phyloP scores from a whole-genome alignment of 2,797 vertebrate genomes.

The Natrix natrix region DNA sequence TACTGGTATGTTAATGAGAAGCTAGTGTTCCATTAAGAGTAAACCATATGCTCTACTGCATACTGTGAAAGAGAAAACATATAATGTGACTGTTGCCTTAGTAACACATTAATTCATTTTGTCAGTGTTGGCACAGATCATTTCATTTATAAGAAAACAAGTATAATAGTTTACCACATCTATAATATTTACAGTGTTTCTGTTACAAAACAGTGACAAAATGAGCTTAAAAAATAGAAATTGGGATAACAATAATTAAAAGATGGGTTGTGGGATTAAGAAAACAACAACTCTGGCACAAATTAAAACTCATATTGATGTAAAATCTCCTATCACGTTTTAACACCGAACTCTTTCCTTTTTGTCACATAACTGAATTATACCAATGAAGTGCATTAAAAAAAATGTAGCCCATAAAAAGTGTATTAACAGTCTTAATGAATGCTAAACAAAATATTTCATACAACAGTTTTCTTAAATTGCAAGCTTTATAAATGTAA shows the following conservation, averaged over 20 bases:
- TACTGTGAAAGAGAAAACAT: slow-evolving; percentile 87
- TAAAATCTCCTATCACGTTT: slow-evolving; percentile 73
- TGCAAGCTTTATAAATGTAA: slow-evolving; percentile 74
- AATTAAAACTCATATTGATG: slow-evolving; percentile 70
- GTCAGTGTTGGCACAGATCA: slow-evolving; percentile 88
- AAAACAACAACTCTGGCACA: slow-evolving; percentile 63
- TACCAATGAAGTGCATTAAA: slow-evolving; percentile 73
- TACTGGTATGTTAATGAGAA: slow-evolving; percentile 88
- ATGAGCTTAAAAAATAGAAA: slow-evolving; percentile 80
- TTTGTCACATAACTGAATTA: slow-evolving; percentile 75
- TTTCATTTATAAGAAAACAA: slow-evolving; percentile 92
- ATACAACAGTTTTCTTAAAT: slow-evolving; percentile 77
- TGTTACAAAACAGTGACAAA: slow-evolving; percentile 94
- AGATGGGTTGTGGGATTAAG: slow-evolving; percentile 71
- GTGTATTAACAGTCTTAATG: slow-evolving; percentile 78
- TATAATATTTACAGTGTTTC: slow-evolving; percentile 90
- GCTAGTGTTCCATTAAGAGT: slow-evolving; percentile 85
- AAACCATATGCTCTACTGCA: slow-evolving; percentile 88
- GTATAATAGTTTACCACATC: slow-evolving; percentile 91
- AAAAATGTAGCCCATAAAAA: slow-evolving; percentile 71
- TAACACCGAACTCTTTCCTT: slow-evolving; percentile 71
- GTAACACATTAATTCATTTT: slow-evolving; percentile 93
- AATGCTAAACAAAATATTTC: slow-evolving; percentile 78
- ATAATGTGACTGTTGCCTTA: slow-evolving; percentile 96
- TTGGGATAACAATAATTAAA: slow-evolving; percentile 78